phyloP scores from a whole-genome alignment of 1,140 invertebrate species.

The Copidosoma floridanum region DNA sequence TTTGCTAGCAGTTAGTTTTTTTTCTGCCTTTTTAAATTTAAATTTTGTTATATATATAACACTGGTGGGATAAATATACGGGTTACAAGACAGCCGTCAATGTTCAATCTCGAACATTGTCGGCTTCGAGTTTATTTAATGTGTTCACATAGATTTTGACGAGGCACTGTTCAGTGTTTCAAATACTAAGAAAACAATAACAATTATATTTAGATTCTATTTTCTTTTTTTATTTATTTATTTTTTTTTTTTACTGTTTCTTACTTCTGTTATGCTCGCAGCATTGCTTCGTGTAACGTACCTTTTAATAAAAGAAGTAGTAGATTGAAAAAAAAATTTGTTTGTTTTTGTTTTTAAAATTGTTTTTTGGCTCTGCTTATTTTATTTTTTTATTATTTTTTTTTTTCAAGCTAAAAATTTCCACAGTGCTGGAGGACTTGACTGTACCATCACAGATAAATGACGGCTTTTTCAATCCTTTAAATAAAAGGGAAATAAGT shows the following conservation, averaged over 20 bases:
- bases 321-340: conserved; percentile 44
- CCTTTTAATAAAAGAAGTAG: conserved; percentile 28
- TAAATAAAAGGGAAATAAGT: too few relatives aligned
- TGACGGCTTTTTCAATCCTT: too few relatives aligned
- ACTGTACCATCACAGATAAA: background rate
- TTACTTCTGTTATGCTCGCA: too few relatives aligned
- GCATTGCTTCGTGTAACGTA: conserved; percentile 27
- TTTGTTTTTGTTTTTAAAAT: background rate
- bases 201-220: conserved; percentile 45
- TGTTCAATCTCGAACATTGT: conserved; percentile 45
- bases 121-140: conserved; percentile 42
- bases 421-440: background rate
- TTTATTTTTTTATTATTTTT: background rate
- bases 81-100: conserved; percentile 45
- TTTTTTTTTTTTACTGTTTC: conserved; percentile 10
- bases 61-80: conserved; percentile 42
- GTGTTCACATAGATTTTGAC: conserved; percentile 53
- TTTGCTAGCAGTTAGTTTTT: conserved; percentile 32
- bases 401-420: background rate
- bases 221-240: conserved; percentile 14
- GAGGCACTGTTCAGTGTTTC: conserved; percentile 56
- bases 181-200: conserved; percentile 53
- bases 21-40: conserved; percentile 3
- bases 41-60: conserved; percentile 40
- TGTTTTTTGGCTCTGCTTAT: background rate